These are phyloP conservation scores for Camponotus fellah DNA, from an alignment of 2,888 invertebrate genomes.

Conservation along the genomic window DNA sequence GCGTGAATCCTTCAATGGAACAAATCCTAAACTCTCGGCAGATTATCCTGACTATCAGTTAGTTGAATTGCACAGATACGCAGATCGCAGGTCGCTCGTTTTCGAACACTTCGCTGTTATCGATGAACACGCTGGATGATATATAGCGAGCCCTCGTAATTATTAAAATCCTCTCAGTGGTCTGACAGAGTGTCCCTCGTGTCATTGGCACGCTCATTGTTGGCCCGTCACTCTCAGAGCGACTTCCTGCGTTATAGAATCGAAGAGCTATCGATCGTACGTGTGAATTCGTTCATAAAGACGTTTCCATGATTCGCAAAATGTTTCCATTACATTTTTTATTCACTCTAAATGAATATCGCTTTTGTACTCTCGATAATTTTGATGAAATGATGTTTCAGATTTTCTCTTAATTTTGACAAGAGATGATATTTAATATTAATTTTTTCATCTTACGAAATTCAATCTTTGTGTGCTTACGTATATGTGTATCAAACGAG, in stretches of 20 bases:
- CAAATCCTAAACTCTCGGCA: constrained; percentile 12
- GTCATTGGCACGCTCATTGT: constrained; percentile 81
- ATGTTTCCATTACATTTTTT: constrained; percentile 7
- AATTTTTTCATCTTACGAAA: background rate
- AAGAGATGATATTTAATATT: background rate
- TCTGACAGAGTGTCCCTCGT: constrained; percentile 81
- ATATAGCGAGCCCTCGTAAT: constrained; percentile 74
- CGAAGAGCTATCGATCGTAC: constrained; percentile 56
- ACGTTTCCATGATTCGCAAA: constrained; percentile 44
- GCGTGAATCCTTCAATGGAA: constrained; percentile 18
- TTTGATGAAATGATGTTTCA: background rate
- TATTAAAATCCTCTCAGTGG: constrained; percentile 79
- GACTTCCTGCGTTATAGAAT: constrained; percentile 63
- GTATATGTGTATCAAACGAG: background rate
- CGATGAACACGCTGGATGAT: constrained; percentile 48
- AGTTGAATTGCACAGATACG: constrained; percentile 21
- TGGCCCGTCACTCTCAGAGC: constrained; percentile 73
- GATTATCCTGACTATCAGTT: background rate
- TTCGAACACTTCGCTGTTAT: constrained; percentile 52
- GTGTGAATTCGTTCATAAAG: constrained; percentile 60
- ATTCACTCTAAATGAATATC: background rate
- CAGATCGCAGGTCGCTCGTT: constrained; percentile 46
- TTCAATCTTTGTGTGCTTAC: background rate
- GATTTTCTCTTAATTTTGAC: background rate
- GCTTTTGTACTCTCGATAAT: background rate